phyloP scores from a whole-genome alignment of 2,797 vertebrate species.

The Lophius americanus region DNA sequence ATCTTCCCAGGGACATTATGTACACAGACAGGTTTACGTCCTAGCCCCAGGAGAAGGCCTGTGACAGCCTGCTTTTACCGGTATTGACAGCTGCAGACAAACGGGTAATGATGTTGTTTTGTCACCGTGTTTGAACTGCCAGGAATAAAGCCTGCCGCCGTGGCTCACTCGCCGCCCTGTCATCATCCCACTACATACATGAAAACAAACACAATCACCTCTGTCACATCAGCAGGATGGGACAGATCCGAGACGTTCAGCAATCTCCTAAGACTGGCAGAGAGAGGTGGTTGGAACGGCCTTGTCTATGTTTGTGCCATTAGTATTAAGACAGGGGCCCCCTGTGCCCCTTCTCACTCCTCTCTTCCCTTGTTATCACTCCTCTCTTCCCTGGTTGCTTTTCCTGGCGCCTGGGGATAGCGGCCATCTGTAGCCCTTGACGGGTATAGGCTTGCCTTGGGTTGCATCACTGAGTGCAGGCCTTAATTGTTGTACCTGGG shows the following conservation, averaged over 20 bases:
- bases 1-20: constrained; percentile 2
- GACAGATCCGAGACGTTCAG: constrained; percentile 28
- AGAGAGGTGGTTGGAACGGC: neutral
- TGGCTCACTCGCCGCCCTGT: constrained; percentile 26
- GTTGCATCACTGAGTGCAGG: no score
- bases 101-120: constrained; percentile 51
- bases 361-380: no score
- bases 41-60: constrained; percentile 8
- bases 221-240: constrained; percentile 37
- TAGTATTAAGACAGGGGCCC: neutral
- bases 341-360: no score
- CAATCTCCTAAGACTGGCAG: neutral
- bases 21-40: constrained; percentile 28
- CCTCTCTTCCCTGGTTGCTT: no score
- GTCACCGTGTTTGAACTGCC: constrained; percentile 41
- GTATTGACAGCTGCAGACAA: constrained; percentile 34
- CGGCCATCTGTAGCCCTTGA: no score
- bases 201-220: constrained; percentile 29
- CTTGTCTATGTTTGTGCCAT: constrained; percentile 6
- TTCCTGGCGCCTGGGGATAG: no score
- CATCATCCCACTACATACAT: constrained; percentile 34
- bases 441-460: no score
- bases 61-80: constrained; percentile 20
- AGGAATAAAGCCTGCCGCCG: constrained; percentile 22
- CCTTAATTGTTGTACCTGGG: no score